Percentiles rank a stretch among this genome's conserved stretches.
Evolutionary conservation across 2,888 invertebrate species (phyloP).

Genomic region (Nematopogon swammerdamellus): DNA sequence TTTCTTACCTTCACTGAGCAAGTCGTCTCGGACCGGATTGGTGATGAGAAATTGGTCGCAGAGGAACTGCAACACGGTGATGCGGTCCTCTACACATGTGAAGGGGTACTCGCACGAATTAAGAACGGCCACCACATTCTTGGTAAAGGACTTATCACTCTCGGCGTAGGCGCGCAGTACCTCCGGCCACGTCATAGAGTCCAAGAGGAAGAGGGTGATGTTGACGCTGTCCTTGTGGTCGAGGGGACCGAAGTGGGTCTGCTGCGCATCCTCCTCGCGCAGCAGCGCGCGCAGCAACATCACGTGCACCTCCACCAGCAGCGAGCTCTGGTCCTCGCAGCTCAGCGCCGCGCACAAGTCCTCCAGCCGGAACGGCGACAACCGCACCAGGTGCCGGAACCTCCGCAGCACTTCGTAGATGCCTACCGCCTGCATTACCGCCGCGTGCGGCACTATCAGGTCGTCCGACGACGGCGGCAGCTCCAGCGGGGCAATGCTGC

Average conservation of each 20-base stretch:
- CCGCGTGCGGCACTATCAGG: constrained; percentile 73
- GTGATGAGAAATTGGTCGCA: constrained; percentile 94
- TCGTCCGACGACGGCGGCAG: constrained; percentile 90
- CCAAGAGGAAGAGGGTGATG: constrained; percentile 87
- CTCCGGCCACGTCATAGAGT: constrained; percentile 97
- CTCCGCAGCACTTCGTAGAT: constrained; percentile 95
- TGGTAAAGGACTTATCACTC: constrained; percentile 81
- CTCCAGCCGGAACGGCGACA: constrained; percentile 94
- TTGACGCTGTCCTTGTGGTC: constrained; percentile 98
- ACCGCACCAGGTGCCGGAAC: constrained; percentile 84
- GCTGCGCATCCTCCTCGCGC: constrained; percentile 91
- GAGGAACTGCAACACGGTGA: constrained; percentile 83
- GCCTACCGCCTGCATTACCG: constrained; percentile 77
- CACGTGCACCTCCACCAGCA: constrained; percentile 92
- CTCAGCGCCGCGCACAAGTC: constrained; percentile 93
- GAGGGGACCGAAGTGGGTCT: constrained; percentile 92
- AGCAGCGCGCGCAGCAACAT: constrained; percentile 87
- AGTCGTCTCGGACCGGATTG: constrained; percentile 89
- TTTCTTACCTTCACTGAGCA: constrained; percentile 81
- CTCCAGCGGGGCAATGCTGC: constrained; percentile 68
- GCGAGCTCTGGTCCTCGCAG: constrained; percentile 88
- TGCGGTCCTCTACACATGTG: constrained; percentile 70
- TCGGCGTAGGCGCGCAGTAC: constrained; percentile 85
- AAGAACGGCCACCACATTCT: constrained; percentile 66
- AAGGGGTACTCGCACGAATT: constrained; percentile 86